Base-by-base conservation (phyloP, 2,797 vertebrate species). In the Malacoctenus gilli region DNA sequence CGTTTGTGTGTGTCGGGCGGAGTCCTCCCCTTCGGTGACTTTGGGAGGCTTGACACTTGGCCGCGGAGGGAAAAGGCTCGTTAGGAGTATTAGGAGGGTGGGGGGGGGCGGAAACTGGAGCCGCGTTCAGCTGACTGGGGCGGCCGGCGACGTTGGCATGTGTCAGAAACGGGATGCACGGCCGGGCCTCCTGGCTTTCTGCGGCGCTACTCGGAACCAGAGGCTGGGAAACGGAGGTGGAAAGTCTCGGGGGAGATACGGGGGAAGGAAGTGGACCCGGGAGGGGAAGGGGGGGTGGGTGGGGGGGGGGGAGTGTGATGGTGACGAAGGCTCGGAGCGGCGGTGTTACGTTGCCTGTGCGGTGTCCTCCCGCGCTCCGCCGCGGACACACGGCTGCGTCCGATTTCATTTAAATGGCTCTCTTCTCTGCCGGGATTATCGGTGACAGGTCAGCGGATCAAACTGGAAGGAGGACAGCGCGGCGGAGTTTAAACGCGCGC, bases 71-170 rank as follows among this genome's bases (percentile, higher is more conserved):
- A 87, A 86, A 84, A 77, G 83, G 81, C 87, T 91, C 86, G 88
- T 91, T 91, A 91, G 89, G 75, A 82, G 83, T 70, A 88, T 91
- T 90, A 90, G 80, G 80, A 68, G 48, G 65, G 60, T 76, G 91
- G 66, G 65, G 60, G 77, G 91, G 66, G 48, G 65, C 59, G 77
- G 91, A 89, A 91, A 92, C 82, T 57, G 68, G 86, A 93, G 89
- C 86, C 48, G 72, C 41, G 77, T 83, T 85, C 85, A 87, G 88
- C 88, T 89, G 89, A 87, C 85, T 78, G 43, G 54, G 35, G 74
- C 72, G 49, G 59, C 67, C 50, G 35, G 72, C 68, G 69, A 57
- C 59, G 67, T 77, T 84, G 85, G 88, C 88, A 85, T 84, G 83
- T 70, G 87, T 85, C 71, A 75, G 85, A 84, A 87, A 90, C 72